phyloP scores from a whole-genome alignment of 35 echinoderm and acorn worm species.

The Holothuria glaberrima region DNA sequence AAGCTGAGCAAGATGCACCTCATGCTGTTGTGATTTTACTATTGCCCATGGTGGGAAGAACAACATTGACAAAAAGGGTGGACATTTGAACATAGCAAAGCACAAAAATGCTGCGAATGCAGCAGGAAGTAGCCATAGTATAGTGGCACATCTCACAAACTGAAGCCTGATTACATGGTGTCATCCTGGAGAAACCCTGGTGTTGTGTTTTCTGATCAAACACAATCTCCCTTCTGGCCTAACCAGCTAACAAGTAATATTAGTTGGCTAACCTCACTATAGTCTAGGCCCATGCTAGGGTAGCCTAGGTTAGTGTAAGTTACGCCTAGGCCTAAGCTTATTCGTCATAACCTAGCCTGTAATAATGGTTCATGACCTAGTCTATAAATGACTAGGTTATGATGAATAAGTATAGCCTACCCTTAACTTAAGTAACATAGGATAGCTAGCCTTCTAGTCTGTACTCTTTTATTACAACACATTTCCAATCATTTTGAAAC shows the following conservation, averaged over 20 bases:
- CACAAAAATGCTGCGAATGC: too few relatives aligned
- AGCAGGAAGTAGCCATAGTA: background rate
- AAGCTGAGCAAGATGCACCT: slow-evolving; percentile 51
- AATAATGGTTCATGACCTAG: background rate
- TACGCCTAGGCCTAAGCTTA: background rate
- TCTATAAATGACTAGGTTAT: background rate
- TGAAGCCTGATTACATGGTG: slow-evolving; percentile 41
- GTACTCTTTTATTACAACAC: too few relatives aligned
- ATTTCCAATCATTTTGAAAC: too few relatives aligned
- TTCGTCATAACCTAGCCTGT: background rate
- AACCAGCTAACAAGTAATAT: background rate
- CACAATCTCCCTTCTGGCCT: slow-evolving; percentile 62
- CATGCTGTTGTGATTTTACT: slow-evolving; percentile 52
- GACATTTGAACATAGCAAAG: slow-evolving; percentile 56
- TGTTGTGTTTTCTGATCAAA: slow-evolving; percentile 65
- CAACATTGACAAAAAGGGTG: slow-evolving; percentile 30
- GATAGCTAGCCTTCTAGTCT: too few relatives aligned
- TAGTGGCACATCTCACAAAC: slow-evolving; percentile 11
- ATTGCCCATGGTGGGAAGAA: slow-evolving; percentile 52
- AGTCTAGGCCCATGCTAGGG: background rate
- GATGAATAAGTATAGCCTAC: background rate
- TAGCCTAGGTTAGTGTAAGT: background rate
- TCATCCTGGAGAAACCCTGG: slow-evolving; percentile 58
- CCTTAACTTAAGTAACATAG: too few relatives aligned
- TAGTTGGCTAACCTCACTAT: too few relatives aligned